These are phyloP conservation scores for Tokudaia tokunoshimensis DNA, from an alignment of 2,797 vertebrate species.

Conservation along the genomic window DNA sequence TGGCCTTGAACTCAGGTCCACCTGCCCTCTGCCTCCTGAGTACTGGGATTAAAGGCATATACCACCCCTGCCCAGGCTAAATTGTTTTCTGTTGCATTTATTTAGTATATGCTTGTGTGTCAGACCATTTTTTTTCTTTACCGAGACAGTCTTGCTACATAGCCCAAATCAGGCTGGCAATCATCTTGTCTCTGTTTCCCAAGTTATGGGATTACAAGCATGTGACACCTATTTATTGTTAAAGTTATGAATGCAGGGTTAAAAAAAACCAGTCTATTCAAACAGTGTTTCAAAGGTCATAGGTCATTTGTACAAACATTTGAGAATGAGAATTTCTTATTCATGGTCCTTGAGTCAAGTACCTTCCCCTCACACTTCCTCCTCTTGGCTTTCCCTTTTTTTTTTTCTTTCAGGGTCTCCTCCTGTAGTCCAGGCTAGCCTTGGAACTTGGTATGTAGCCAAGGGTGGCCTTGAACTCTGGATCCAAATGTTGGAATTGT, in stretches of 20 bases:
- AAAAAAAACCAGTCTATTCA: conserved; percentile 1
- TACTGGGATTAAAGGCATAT: not conserved
- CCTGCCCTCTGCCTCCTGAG: not conserved
- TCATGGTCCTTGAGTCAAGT: not conserved
- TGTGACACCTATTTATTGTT: not conserved
- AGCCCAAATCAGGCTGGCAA: not conserved
- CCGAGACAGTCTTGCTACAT: not conserved
- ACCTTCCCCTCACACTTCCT: not conserved
- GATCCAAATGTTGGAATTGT: not conserved
- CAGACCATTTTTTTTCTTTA: not conserved
- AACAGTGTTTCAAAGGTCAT: not conserved
- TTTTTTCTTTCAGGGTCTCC: not conserved
- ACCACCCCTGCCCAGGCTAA: not conserved
- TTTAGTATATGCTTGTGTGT: not conserved
- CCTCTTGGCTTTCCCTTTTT: not conserved
- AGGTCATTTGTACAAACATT: conserved; percentile 12
- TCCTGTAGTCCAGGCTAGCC: not conserved
- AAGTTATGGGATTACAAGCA: not conserved
- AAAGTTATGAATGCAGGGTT: not conserved
- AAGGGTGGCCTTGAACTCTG: not conserved
- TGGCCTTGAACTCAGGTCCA: not conserved
- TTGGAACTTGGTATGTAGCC: not conserved
- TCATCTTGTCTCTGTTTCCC: not conserved
- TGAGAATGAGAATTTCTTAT: conserved; percentile 1
- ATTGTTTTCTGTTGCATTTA: not conserved